Evolutionary conservation across 1,140 invertebrate genomes (phyloP), one percentile per base, ranked within the genome.

Genomic region (Pinna nobilis): DNA sequence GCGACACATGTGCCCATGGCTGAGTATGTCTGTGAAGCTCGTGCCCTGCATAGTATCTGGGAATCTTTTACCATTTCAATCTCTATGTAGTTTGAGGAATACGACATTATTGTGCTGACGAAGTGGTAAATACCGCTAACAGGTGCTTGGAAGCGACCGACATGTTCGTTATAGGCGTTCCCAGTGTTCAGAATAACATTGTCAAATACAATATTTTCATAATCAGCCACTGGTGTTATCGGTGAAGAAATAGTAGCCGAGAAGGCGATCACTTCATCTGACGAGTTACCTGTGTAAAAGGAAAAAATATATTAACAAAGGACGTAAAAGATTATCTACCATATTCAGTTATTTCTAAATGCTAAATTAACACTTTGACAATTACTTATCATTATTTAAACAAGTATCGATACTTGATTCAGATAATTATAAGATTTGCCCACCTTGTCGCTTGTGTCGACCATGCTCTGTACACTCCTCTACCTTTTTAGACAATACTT

Each of bases 91-190:
- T 64, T 30, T 11, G 37, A 28, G 3, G 37, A 41, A 30, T 64
- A 64, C 28, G 61, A 64, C 25, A 44, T 39, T 4, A 32, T 44
- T 18, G 6, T 64, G 18, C 32, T 44, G 18, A 64, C 61, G 41
- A 64, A 64, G 25, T 64, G 61, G 25, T 64, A 64, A n/a, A 47
- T 47, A 5, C 61, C 61, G 20, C 20, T 44, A 18, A 64, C 39
- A 28, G 61, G 61, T 28, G 61, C 61, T 44, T 49, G 23, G 25
- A 64, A 64, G 7, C 61, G 44, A 3, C 61, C 61, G 32, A 64
- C 47, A 47, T 47, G 47, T 25, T 37, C 23, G 41, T 64, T 47
- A 32, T 64, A 64, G 9, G 39, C 61, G 11, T 47, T n/a, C 9
- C 61, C 61, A 4, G 25, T 30, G 9, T 30, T 64, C 9, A 47